These are phyloP conservation scores for Neoseiulus cucumeris DNA, from an alignment of 1,140 invertebrate species.

Conservation along the genomic window DNA sequence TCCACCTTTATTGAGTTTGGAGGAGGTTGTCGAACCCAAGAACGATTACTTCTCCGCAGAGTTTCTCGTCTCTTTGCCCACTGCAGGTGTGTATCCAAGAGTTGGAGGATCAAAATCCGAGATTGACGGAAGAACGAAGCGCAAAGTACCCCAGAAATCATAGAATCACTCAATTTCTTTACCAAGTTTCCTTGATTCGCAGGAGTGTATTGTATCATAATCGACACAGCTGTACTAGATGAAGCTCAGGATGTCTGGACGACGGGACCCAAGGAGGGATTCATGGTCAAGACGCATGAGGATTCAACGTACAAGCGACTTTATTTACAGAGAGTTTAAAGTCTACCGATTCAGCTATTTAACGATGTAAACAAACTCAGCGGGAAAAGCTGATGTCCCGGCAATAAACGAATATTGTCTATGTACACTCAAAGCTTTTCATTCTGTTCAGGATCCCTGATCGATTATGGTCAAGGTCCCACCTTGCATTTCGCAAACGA, in stretches of 20 bases:
- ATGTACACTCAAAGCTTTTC: no score
- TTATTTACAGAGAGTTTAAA: neutral
- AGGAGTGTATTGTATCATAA: constrained; percentile 35
- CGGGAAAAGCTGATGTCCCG: no score
- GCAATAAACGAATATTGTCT: no score
- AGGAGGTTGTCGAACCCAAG: constrained; percentile 45
- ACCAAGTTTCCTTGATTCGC: neutral
- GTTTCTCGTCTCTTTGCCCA: constrained; percentile 42
- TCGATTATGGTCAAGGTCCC: no score
- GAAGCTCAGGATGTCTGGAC: constrained; percentile 48
- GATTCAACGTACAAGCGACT: constrained; percentile 25
- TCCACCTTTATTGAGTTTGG: constrained; percentile 30
- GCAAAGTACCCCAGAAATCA: neutral
- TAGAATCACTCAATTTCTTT: neutral
- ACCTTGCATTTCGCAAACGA: no score
- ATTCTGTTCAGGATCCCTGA: no score
- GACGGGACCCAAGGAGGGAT: constrained; percentile 43
- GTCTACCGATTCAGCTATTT: neutral
- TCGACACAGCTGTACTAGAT: constrained; percentile 49
- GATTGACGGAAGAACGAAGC: neutral
- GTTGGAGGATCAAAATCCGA: neutral
- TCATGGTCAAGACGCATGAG: constrained; percentile 48
- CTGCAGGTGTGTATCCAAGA: constrained; percentile 21
- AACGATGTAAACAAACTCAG: no score
- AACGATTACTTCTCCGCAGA: constrained; percentile 58